These are phyloP conservation scores for Chelonus insularis DNA, from an alignment of 1,140 invertebrate species.

Conservation along the genomic window DNA sequence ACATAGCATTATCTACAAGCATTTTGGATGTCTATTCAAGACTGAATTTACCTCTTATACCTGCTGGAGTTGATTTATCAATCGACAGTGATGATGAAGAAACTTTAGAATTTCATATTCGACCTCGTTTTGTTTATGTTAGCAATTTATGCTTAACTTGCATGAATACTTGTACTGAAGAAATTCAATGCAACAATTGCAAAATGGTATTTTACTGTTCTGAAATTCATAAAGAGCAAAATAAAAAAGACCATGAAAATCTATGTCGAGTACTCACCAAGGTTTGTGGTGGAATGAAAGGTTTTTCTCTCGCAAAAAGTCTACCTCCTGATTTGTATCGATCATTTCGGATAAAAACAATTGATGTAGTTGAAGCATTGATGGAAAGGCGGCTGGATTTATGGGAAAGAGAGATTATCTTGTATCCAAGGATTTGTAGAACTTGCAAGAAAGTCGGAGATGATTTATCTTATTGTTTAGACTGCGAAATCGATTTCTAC, in stretches of 20 bases:
- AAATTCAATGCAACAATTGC: constrained; percentile 54
- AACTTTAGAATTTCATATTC: constrained; percentile 44
- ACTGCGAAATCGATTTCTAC: constrained; percentile 62
- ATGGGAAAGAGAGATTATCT: constrained; percentile 69
- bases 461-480: constrained; percentile 60
- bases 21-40: constrained; percentile 37
- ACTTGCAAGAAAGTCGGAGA: constrained; percentile 60
- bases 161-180: constrained; percentile 33
- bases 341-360: constrained; percentile 64
- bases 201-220: constrained; percentile 63
- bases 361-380: constrained; percentile 63
- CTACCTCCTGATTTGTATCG: constrained; percentile 64
- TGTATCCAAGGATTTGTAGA: constrained; percentile 68
- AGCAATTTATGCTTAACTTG: constrained; percentile 55
- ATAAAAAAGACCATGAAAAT: constrained; percentile 52
- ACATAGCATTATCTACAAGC: background rate
- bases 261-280: constrained; percentile 52
- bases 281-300: constrained; percentile 39
- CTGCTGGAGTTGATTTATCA: constrained; percentile 25
- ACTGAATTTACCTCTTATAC: constrained; percentile 35
- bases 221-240: constrained; percentile 53
- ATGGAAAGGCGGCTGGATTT: constrained; percentile 64
- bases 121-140: constrained; percentile 45
- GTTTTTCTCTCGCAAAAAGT: constrained; percentile 60
- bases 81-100: constrained; percentile 39